Evolutionary conservation across 2,888 invertebrate species (phyloP), one percentile per base, ranked within the genome.

Genomic region (Acronicta psi): DNA sequence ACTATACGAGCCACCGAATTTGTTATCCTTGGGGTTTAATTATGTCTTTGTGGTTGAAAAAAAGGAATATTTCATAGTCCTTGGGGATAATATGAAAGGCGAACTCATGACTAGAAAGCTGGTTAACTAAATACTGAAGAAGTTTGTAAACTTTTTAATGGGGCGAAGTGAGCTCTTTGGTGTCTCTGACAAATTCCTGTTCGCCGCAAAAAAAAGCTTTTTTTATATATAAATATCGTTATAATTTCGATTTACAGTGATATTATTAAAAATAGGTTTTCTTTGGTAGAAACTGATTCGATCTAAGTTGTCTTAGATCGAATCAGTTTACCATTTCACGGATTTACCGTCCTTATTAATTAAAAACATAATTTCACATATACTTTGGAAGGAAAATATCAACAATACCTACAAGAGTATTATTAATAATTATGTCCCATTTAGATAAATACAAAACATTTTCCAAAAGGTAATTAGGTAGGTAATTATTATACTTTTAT

Each of bases 1-100:
- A 75, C 70, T 31, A 73, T 80, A 83, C 81, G 75, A 82, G 70
- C 77, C 79, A 71, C 81, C 82, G 81, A 84, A 84, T 81, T n/a
- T 78, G 79, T 81, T 79, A 84, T 90, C 91, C 91, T 81, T 82
- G 66, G 90, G 91, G 91, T 80, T 87, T 90, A 91, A 91, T 92
- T 91, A 90, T 88, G 81, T 83, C 88, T 87, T 87, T 87, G 85
- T 84, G 73, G 75, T 82, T 75, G 75, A 80, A 85, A 86, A 85
- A 83, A 77, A 59, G 85, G 85, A 87, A 88, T 89, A 81, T 87
- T 88, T 85, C 77, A 89, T 84, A 80, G 71, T 80, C 82, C 51
- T 44, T 38, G 20, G 79, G 66, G 75, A 77, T 36, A 11, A 59
- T 43, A 40, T 79, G 59, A 74, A 79, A 77, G 75, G 77, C 53